phyloP scores from a whole-genome alignment of 2,888 invertebrate species.

The Xestoiulus laeticollis region DNA sequence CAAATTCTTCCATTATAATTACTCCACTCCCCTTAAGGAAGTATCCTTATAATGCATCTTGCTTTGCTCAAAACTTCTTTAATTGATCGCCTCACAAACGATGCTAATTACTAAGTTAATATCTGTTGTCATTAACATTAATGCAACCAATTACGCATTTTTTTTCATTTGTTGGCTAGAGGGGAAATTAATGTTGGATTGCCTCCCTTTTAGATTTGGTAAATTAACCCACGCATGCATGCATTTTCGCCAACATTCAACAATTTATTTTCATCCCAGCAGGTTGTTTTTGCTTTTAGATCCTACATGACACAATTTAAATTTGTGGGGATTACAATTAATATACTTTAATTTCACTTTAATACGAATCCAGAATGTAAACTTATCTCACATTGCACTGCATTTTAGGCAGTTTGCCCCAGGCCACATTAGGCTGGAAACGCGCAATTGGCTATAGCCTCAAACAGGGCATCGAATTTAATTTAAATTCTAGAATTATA shows the following conservation, averaged over 20 bases:
- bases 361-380: no score
- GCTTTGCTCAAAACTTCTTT: neutral
- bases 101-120: constrained; percentile 25
- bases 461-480: no score
- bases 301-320: no score
- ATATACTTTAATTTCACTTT: no score
- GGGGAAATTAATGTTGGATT: neutral
- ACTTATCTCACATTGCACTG: no score
- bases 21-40: neutral
- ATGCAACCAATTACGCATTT: constrained; percentile 15
- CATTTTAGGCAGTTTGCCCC: no score
- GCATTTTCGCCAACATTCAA: neutral
- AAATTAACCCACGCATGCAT: neutral
- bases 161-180: neutral
- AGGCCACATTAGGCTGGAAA: no score
- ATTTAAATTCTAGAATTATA: no score
- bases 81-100: constrained; percentile 28
- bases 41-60: neutral
- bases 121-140: constrained; percentile 33
- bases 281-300: no score
- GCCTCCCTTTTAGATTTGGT: neutral
- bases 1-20: neutral
- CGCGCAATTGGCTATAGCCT: no score
- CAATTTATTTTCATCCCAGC: neutral
- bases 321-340: no score